Base-by-base conservation (phyloP, 2,113 vertebrate species). In the Chaetodon auriga region DNA sequence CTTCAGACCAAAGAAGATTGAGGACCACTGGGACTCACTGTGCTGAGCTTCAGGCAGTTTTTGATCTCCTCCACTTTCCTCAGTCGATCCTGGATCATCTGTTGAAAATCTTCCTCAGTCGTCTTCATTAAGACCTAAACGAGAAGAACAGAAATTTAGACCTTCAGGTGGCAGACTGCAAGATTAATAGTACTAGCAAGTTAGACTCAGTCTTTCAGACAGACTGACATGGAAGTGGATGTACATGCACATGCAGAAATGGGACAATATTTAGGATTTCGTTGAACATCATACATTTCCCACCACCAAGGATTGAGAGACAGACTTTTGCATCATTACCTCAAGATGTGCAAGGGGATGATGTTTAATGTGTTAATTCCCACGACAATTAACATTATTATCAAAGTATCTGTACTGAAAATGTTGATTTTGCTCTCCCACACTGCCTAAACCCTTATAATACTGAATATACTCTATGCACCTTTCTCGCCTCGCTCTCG, bases 401-500 rank as follows among this genome's bases (percentile, higher is more conserved):
- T 30, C 30, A 30, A 30, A 3, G 30, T 3, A 30, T 3, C 30
- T 30, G 30, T 30, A 3, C 2, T 55, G 51, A 9, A 7, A 57
- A 57, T 30, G 3, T 57, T 25, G 12, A 14, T 19, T 68, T 63
- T 63, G 11, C 2, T n/a, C 61, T 35, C 36, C 30, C 36, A 43
- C 16, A 41, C 16, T 11, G 14, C 13, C 19, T 41, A 13, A 21
- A 15, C 30, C 23, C 41, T 30, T 35, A 3, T 9, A 55, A 61
- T n/a, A 18, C 35, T 43, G 46, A 62, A 11, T 3, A 4, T 30
- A 3, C 0, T 16, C 1, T 19, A 18, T 4, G 3, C 57, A 98
- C 97, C 97, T 98, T 97, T 86, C 95, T 96, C 14, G 96, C 91
- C 0, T 71, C 87, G 68, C 97, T 96, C 93, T 97, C 97, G 0